Percentiles rank a stretch among this genome's conserved stretches.
Conservation (phyloP, 2,888 invertebrate genomes). For the Caenorhabditis zanzibari region DNA sequence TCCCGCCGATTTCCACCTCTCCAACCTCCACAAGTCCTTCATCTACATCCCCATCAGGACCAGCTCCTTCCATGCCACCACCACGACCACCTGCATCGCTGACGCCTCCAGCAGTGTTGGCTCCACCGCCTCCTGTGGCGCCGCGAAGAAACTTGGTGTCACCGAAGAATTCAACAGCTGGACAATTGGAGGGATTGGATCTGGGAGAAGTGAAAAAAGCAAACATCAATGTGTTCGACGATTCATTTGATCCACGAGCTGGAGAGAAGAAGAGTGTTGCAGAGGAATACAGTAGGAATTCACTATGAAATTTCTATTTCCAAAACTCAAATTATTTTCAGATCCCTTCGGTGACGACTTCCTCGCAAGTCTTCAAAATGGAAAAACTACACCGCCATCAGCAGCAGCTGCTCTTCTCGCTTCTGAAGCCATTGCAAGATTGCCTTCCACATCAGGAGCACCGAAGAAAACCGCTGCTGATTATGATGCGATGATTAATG, state of each 20-base stretch:
- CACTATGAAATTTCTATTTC: neutral
- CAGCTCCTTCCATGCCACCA: slow-evolving; percentile 67
- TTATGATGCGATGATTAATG: slow-evolving; percentile 75
- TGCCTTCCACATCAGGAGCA: neutral
- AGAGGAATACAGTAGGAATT: slow-evolving; percentile 60
- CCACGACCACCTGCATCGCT: slow-evolving; percentile 60
- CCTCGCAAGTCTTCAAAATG: slow-evolving; percentile 44
- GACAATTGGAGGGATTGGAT: slow-evolving; percentile 54
- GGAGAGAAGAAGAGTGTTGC: slow-evolving; percentile 86
- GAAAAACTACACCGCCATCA: slow-evolving; percentile 35
- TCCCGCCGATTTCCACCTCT: slow-evolving; percentile 49
- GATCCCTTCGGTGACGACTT: slow-evolving; percentile 74
- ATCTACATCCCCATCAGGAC: slow-evolving; percentile 63
- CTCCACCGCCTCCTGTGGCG: slow-evolving; percentile 71
- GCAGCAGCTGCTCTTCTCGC: slow-evolving; percentile 50
- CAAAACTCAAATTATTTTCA: slow-evolving; percentile 11
- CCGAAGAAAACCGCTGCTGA: slow-evolving; percentile 71
- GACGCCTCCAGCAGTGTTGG: slow-evolving; percentile 58
- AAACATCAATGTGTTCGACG: slow-evolving; percentile 76
- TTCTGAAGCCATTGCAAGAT: slow-evolving; percentile 46
- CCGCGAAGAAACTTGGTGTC: slow-evolving; percentile 61
- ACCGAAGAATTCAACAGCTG: slow-evolving; percentile 50
- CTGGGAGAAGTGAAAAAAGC: slow-evolving; percentile 85
- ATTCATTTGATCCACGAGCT: slow-evolving; percentile 92
- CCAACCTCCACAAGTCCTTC: slow-evolving; percentile 40